A percentile compares a stretch with the other conserved stretches of the same genome.
Evolutionary conservation across 2,113 vertebrate genomes (phyloP).

Genomic region (Connochaetes taurinus): DNA sequence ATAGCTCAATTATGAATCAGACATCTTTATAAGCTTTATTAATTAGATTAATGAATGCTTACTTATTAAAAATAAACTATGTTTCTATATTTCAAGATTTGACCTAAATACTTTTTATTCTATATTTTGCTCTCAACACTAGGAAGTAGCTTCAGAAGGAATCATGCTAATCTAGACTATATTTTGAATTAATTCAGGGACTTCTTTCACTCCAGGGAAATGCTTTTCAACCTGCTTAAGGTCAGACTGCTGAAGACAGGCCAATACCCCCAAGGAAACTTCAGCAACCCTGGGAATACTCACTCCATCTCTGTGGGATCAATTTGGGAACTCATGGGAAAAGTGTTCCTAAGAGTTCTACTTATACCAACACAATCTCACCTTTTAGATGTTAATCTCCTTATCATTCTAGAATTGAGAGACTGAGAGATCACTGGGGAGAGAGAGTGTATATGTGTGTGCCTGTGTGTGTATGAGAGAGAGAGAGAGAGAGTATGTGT

Average conservation of each 20-base stretch:
- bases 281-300: conserved; percentile 1
- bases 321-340: not conserved
- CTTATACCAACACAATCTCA: not conserved
- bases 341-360: not conserved
- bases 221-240: conserved; percentile 2
- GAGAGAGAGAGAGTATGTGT: not conserved
- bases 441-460: not conserved
- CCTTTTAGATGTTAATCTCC: not conserved
- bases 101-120: not conserved
- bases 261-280: not conserved
- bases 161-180: not conserved
- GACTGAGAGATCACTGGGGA: not conserved
- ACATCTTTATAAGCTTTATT: not conserved
- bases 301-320: not conserved
- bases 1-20: not conserved
- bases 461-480: too few relatives aligned
- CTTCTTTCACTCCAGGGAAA: not conserved
- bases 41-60: not conserved
- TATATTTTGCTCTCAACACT: not conserved
- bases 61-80: not conserved
- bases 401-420: not conserved
- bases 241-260: conserved; percentile 20
- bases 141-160: not conserved
- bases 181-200: not conserved
- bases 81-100: not conserved